phyloP scores from a whole-genome alignment of 2,888 invertebrate species.

The Hirtodrosophila alboralis region DNA sequence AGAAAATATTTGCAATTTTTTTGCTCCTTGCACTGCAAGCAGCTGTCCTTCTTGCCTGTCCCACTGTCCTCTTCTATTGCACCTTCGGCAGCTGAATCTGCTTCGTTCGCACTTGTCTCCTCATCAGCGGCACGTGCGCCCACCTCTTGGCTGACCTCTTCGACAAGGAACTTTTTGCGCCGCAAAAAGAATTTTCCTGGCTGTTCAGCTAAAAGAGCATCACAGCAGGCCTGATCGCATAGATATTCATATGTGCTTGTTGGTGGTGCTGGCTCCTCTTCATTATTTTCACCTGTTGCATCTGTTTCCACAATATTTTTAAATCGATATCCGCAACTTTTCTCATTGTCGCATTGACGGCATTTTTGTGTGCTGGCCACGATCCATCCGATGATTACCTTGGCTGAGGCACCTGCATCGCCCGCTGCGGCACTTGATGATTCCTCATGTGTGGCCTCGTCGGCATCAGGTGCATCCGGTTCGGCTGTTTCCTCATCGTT shows the following conservation, averaged over 20 bases:
- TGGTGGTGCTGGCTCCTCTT: slow-evolving; percentile 10
- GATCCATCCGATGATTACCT: slow-evolving; percentile 82
- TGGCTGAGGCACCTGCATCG: slow-evolving; percentile 79
- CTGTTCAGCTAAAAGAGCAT: slow-evolving; percentile 85
- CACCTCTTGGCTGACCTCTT: slow-evolving; percentile 81
- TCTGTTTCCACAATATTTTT: slow-evolving; percentile 82
- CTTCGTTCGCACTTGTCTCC: slow-evolving; percentile 11
- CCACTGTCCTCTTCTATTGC: slow-evolving; percentile 8
- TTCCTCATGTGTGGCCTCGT: slow-evolving; percentile 84
- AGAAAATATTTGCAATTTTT: slow-evolving; percentile 85
- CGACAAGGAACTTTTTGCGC: slow-evolving; percentile 85
- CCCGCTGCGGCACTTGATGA: slow-evolving; percentile 70
- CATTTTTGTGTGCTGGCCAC: slow-evolving; percentile 76
- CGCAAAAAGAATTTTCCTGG: slow-evolving; percentile 86
- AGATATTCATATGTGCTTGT: slow-evolving; percentile 84
- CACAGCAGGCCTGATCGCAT: slow-evolving; percentile 85
- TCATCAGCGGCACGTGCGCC: slow-evolving; percentile 15
- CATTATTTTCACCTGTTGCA: slow-evolving; percentile 14
- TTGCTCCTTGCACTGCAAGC: slow-evolving; percentile 85
- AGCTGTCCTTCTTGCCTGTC: slow-evolving; percentile 68
- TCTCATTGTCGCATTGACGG: slow-evolving; percentile 73
- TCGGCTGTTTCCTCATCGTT: slow-evolving; percentile 67
- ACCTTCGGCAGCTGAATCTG: slow-evolving; percentile 2
- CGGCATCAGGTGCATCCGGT: slow-evolving; percentile 59
- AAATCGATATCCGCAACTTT: slow-evolving; percentile 81